Conservation (phyloP, 2,888 invertebrate genomes). For the Adelognathus sp. region DNA sequence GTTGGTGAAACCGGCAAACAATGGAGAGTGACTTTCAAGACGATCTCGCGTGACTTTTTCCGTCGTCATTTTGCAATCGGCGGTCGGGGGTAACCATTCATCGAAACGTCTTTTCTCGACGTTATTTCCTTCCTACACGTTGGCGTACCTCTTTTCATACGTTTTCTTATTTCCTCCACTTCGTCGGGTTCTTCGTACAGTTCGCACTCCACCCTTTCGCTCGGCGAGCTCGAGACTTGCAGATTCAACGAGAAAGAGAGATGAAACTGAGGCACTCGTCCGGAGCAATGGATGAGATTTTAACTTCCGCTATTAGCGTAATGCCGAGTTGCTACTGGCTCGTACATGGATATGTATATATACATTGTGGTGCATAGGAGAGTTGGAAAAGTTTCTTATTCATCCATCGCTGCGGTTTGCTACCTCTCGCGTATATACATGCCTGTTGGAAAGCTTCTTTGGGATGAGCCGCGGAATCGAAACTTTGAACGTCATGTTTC, state of each 20-base stretch:
- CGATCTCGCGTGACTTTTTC: background rate
- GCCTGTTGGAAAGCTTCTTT: constrained; percentile 14
- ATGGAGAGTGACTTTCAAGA: background rate
- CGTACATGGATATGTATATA: constrained; percentile 3
- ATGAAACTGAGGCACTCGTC: constrained; percentile 42
- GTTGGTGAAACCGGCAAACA: background rate
- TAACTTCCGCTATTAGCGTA: constrained; percentile 55
- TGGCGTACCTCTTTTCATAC: background rate
- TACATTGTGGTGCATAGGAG: background rate
- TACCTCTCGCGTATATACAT: constrained; percentile 28
- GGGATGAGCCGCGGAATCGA: constrained; percentile 12
- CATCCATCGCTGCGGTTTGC: constrained; percentile 30
- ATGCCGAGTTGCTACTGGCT: constrained; percentile 43
- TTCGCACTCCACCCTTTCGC: background rate
- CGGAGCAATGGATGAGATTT: constrained; percentile 51
- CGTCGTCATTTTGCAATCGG: background rate
- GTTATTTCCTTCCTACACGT: background rate
- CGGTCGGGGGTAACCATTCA: background rate
- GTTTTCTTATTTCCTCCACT: background rate
- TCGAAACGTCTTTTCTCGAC: background rate
- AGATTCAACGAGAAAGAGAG: constrained; percentile 24
- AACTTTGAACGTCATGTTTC: constrained; percentile 28
- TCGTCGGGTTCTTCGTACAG: constrained; percentile 5
- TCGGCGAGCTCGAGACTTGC: constrained; percentile 7
- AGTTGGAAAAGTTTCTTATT: constrained; percentile 46